Evolutionary conservation across 2,113 vertebrate genomes (phyloP), one percentile per base, ranked within the genome.

Genomic region (Semicossyphus pulcher): DNA sequence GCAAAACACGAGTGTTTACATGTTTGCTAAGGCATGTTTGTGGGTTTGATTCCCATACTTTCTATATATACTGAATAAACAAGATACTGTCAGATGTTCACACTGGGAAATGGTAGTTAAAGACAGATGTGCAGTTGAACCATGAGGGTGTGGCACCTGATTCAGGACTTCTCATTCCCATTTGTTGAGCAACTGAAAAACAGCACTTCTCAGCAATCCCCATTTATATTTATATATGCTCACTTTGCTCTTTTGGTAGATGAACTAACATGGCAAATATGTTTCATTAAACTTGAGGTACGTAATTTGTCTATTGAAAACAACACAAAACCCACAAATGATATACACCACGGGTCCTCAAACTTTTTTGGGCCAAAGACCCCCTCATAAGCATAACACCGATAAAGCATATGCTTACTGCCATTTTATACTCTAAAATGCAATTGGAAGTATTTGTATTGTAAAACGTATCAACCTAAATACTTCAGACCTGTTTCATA

Each of bases 41-140:
- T 76, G 69, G 63, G 29, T 80, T 72, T 8, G 54, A 86, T 81
- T 88, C 85, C 76, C 74, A 79, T 52, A 70, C 48, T 52, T 58
- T 80, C 71, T 87, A 73, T 76, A 76, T 72, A 76, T 74, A 72
- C 51, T 53, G 49, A 68, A 78, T 45, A 66, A 79, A 71, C 70
- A 82, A 71, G 59, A 85, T 52, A 14, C 53, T 51, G 52, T 70
- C 39, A 34, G 18, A 41, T 71, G 41, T 57, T 78, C 29, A 47
- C 32, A 5, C 36, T 14, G 37, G 41, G 68, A 21, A 34, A 52
- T 58, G 68, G 62, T 66, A 51, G 74, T 78, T 60, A 20, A 25
- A 89, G 80, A 69, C 86, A 89, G 86, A 90, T 89, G 84, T 88
- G 86, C 67, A 51, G 48, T 41, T 76, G 57, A 81, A 59, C 31